phyloP scores from a whole-genome alignment of 1,140 invertebrate genomes.

The Micrasema minimum region DNA sequence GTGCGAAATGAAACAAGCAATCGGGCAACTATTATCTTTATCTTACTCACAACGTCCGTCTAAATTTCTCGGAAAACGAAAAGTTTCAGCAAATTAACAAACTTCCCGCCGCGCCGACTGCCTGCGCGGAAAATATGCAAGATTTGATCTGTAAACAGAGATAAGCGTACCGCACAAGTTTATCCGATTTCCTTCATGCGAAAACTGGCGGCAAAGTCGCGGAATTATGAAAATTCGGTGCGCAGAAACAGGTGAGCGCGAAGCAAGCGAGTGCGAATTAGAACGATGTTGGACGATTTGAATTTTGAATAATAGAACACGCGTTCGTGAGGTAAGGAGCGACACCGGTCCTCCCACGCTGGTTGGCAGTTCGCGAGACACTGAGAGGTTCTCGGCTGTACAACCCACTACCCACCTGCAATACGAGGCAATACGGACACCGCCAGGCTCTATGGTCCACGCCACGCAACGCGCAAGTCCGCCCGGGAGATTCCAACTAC shows the following conservation, averaged over 20 bases:
- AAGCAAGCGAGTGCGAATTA: constrained; percentile 21
- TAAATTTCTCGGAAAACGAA: background rate
- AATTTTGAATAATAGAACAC: constrained; percentile 12
- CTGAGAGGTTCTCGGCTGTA: constrained; percentile 15
- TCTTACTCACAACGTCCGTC: constrained; percentile 6
- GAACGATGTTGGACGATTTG: constrained; percentile 3
- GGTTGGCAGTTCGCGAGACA: constrained; percentile 35
- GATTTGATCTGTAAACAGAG: constrained; percentile 22
- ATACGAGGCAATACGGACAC: background rate
- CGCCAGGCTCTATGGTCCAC: background rate
- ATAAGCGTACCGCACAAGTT: constrained; percentile 12
- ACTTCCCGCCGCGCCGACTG: background rate
- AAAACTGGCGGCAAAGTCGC: constrained; percentile 17
- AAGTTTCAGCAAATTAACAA: constrained; percentile 9
- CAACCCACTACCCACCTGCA: constrained; percentile 37
- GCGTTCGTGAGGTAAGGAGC: constrained; percentile 6
- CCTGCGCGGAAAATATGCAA: constrained; percentile 9
- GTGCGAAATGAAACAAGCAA: background rate
- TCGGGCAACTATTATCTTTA: background rate
- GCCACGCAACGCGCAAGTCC: constrained; percentile 4
- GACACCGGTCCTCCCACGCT: constrained; percentile 46
- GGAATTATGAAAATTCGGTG: background rate
- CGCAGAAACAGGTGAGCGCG: constrained; percentile 15
- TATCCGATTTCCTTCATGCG: background rate
- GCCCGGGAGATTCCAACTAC: no score